Conservation (phyloP, 2,888 invertebrate genomes). For the Eumerus sabulonum region DNA sequence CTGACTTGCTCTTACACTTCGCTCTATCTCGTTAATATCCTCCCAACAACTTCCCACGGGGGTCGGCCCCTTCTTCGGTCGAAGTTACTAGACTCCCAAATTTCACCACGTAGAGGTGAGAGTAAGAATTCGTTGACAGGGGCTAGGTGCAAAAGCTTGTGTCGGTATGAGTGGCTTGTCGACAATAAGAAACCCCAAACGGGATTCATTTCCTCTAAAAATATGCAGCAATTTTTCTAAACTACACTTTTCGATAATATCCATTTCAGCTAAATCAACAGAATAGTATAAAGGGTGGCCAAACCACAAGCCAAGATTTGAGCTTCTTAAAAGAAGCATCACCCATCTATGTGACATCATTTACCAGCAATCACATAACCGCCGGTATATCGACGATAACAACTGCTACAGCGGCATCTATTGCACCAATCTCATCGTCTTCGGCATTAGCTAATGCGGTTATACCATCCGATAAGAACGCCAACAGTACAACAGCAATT, state of each 20-base stretch:
- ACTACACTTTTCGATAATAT: background rate
- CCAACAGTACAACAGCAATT: constrained; percentile 70
- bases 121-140: too few relatives aligned
- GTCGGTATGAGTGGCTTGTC: too few relatives aligned
- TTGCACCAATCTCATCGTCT: constrained; percentile 75
- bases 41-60: too few relatives aligned
- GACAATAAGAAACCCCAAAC: too few relatives aligned
- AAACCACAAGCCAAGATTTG: constrained; percentile 81
- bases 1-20: too few relatives aligned
- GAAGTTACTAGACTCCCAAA: too few relatives aligned
- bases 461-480: constrained; percentile 54
- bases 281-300: constrained; percentile 78
- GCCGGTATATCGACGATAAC: constrained; percentile 80
- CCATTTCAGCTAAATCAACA: constrained; percentile 75
- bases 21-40: too few relatives aligned
- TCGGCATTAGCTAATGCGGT: constrained; percentile 60
- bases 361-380: constrained; percentile 81
- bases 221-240: too few relatives aligned
- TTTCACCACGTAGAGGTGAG: too few relatives aligned
- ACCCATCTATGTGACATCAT: constrained; percentile 90
- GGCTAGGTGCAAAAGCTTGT: too few relatives aligned
- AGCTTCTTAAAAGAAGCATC: constrained; percentile 91
- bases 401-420: constrained; percentile 77
- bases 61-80: too few relatives aligned
- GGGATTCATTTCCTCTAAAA: too few relatives aligned